Evolutionary conservation across 1,140 invertebrate species (phyloP), one percentile per base, ranked within the genome.

Genomic region (Melitaea cinxia): DNA sequence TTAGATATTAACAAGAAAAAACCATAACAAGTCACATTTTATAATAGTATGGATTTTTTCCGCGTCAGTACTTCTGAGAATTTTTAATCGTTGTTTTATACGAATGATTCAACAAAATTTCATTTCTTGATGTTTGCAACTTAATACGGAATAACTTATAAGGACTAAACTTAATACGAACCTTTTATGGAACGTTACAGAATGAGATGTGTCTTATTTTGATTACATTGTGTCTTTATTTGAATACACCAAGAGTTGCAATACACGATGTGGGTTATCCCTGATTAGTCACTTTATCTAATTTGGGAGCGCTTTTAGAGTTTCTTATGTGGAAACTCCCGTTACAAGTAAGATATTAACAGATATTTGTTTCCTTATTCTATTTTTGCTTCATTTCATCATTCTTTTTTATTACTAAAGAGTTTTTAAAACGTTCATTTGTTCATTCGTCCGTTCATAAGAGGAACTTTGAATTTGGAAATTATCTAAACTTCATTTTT

Each of bases 111-210:
- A 47, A 23, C 42, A 21, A 1, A 6, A n/a, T 15, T 47, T 47
- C 1, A 12, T 47, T 19, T 15, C 1, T 45, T 47, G 4, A 12
- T 9, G 10, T 23, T 39, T 15, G 14, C 14, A 17, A 47, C 21
- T 47, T 47, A 4, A 47, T 47, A 47, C 21, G 42, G 17, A 23
- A n/a, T 19, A 47, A 7, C 42, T 24, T 47, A 47, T 47, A 47
- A 47, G 42, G 42, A 21, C 12, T 23, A 19, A 47, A 47, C 10
- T 23, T 47, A 47, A 47, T 47, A 47, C 15, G 42, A 47, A 23
- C 42, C 42, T 23, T 47, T 21, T 47, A 10, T 47, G 42, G 42
- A 21, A 7, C 14, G 7, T 23, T 5, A 47, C 23, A 14, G 21
- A 12, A 23, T 5, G 19, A 23, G 19, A 17, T 42, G 6, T 42